phyloP scores from a whole-genome alignment of 2,797 vertebrate species.

The Petrocephalus sullivani region DNA sequence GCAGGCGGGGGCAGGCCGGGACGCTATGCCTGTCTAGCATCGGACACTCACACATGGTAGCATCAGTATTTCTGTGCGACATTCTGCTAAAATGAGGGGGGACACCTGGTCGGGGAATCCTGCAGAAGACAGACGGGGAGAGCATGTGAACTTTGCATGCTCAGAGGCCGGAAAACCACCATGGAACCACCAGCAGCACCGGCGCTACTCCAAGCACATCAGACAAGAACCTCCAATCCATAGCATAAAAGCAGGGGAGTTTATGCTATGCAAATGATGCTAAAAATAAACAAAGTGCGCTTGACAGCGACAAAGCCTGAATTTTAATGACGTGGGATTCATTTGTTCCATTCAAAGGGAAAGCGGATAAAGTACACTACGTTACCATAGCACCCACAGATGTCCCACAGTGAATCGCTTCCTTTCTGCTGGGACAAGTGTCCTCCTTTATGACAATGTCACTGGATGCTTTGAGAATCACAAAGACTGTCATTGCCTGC shows the following conservation, averaged over 20 bases:
- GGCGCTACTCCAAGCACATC: background rate
- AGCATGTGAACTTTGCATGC: background rate
- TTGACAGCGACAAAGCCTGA: background rate
- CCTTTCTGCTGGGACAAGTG: background rate
- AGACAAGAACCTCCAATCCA: background rate
- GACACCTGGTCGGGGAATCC: background rate
- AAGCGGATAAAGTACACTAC: background rate
- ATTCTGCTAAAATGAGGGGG: background rate
- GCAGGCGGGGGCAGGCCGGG: background rate
- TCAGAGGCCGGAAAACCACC: background rate
- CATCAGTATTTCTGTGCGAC: background rate
- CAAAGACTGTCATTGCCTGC: background rate
- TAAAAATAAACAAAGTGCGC: constrained; percentile 6
- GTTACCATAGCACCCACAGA: background rate
- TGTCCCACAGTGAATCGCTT: background rate
- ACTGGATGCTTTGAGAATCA: constrained; percentile 1
- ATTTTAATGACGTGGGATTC: background rate
- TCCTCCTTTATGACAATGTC: background rate
- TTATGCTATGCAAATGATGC: background rate
- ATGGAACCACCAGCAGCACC: background rate
- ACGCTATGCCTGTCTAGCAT: background rate
- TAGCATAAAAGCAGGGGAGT: background rate
- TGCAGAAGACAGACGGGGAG: background rate
- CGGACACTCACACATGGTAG: background rate
- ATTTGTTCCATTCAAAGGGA: constrained; percentile 10